Base-by-base conservation (phyloP, 2,797 vertebrate species). In the Alauda arvensis region DNA sequence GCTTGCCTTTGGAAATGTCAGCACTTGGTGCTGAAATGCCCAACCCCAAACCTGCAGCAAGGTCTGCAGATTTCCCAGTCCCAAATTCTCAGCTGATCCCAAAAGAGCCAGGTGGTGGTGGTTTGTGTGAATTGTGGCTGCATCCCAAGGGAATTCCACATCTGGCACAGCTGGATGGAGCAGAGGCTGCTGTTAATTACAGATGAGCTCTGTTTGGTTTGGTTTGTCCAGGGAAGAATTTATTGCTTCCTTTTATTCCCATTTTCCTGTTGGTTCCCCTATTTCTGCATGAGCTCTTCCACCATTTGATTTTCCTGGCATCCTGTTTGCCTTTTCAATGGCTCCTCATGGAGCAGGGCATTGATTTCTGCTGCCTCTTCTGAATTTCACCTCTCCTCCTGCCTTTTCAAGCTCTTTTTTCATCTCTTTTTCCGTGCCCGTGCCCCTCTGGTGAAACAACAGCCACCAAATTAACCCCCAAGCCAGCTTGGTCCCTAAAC, bases 151-250 rank as follows among this genome's bases (percentile, higher is more conserved):
- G 69, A 24, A 5, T 46, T 56, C 31, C 6, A 17, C n/a, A 9
- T 7, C 5, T 18, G 20, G 49, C 59, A 43, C 31, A 75, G 20
- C 53, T 42, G 15, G 29, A 3, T 12, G 39, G 29, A 23, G 1
- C 15, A 29, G 17, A n/a, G 40, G 7, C 26, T 55, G 43, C 52
- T 39, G 0, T 14, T 37, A 11, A 26, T 4, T 60, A 28, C n/a
- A 26, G 28, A 20, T 0, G 6, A 60, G 20, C 14, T 57, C n/a
- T 11, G 0, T 1, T 39, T 1, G 1, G 1, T 12, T 59, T 51
- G 26, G 2, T 19, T 71, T 68, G 24, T 37, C 29, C 4, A 11
- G 12, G 33, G 31, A 26, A 39, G 16, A 40, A 7, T 21, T 46
- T 19, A 2, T 52, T 13, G 0, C 10, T 66, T 48, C 9, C 18